Evolutionary conservation across 2,113 vertebrate species (phyloP).

Genomic region (Ciconia boyciana): DNA sequence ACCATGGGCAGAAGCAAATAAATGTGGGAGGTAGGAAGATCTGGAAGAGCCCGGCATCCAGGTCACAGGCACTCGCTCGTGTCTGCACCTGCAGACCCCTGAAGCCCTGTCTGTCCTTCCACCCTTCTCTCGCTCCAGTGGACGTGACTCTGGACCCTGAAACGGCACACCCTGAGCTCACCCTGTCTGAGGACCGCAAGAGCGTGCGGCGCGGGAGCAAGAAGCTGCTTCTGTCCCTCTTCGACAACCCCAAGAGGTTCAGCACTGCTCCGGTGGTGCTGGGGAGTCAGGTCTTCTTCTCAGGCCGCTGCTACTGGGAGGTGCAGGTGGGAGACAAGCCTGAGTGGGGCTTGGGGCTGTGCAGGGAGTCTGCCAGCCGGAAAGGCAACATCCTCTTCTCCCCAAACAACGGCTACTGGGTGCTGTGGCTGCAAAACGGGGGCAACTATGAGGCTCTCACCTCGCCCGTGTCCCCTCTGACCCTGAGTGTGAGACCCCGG

Average conservation of each 20-base stretch:
- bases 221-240: conserved; percentile 66
- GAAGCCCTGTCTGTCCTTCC: background rate
- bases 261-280: conserved; percentile 72
- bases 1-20: background rate
- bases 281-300: conserved; percentile 75
- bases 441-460: conserved; percentile 78
- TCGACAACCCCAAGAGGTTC: conserved; percentile 76
- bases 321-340: conserved; percentile 83
- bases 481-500: conserved; percentile 63
- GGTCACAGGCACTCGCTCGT: background rate
- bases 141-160: conserved; percentile 72
- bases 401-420: conserved; percentile 86
- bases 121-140: background rate
- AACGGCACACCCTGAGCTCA: conserved; percentile 74
- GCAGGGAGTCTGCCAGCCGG: conserved; percentile 71
- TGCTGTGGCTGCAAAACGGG: conserved; percentile 75
- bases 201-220: conserved; percentile 68
- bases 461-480: conserved; percentile 41
- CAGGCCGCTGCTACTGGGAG: conserved; percentile 84
- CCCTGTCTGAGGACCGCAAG: conserved; percentile 76
- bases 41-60: background rate
- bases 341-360: conserved; percentile 86
- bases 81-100: background rate
- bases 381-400: conserved; percentile 79
- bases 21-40: background rate